Base-by-base conservation (phyloP, 2,888 invertebrate genomes). In the Leptopilina drosophilae region DNA sequence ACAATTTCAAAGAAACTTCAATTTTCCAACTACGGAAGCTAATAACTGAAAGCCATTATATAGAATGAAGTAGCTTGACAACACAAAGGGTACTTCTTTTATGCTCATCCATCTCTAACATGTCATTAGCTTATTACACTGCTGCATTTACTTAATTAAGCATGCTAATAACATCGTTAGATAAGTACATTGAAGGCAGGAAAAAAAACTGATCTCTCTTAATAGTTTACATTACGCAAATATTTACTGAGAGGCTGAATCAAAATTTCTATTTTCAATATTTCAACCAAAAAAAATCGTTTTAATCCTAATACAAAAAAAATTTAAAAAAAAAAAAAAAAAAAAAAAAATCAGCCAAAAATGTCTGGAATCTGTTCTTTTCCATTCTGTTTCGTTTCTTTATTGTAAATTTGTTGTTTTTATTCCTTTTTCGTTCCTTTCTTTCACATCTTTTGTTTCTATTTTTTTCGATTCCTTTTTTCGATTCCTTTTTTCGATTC, bases 1-100 rank as follows among this genome's bases (percentile, higher is more conserved):
- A 73, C 40, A 73, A 56, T 59, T 73, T 73, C 33, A n/a, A 73
- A 73, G 73, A 73, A 73, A 53, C 56, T 73, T 73, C 56, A 59
- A 59, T 73, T 73, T 59, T 40, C 5, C 15, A 56, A 73, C 53
- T 40, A 0, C 33, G 15, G 56, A 73, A 59, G 73, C n/a, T 73
- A 73, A 73, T 56, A 59, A 73, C 53, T 56, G n/a, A 59, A 53
- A 56, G 56, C 56, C 53, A 73, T 53, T 73, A 33, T 73, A 49
- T 56, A 59, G n/a, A 33, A 73, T 73, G 56, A 73, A 59, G n/a
- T 5, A 73, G 73, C 56, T 59, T 73, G 26, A 73, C 33, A 73
- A 56, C 73, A 73, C 56, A 33, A 73, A 56, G 56, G n/a, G 56
- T 40, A 59, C 56, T 46, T 73, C 56, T 69, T 69, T 53, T 56